A percentile compares a stretch with the other conserved stretches of the same genome.
Evolutionary conservation across 2,113 vertebrate species (phyloP).

Genomic region (Jacana jacana): DNA sequence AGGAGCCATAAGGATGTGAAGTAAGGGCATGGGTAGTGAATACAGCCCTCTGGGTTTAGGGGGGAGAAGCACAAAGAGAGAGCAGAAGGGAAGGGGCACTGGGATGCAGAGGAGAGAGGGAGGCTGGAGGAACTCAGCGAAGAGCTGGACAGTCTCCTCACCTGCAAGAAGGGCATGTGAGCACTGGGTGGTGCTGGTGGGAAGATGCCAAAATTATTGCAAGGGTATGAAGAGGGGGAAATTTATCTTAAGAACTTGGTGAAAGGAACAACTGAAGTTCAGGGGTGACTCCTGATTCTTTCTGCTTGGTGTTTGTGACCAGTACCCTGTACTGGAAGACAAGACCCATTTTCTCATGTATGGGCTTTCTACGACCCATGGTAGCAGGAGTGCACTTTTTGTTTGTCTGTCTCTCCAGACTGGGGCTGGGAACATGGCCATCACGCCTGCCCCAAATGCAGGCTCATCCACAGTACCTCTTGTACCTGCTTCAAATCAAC

Average conservation of each 20-base stretch:
- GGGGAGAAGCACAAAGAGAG: neutral
- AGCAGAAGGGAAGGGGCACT: neutral
- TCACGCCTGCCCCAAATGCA: neutral
- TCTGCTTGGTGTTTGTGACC: neutral
- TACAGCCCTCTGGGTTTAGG: neutral
- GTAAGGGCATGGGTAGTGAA: neutral
- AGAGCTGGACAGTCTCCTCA: neutral
- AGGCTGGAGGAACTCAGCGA: too few species aligned
- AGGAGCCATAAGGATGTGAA: neutral
- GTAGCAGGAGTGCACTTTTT: neutral
- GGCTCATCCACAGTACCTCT: neutral
- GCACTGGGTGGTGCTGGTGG: neutral
- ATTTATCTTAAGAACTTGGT: neutral
- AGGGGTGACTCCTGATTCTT: neutral
- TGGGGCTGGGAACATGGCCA: neutral
- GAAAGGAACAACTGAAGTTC: neutral
- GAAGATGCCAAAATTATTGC: neutral
- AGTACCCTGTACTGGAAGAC: neutral
- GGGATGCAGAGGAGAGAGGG: neutral
- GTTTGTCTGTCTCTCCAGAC: too few species aligned
- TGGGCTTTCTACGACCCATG: neutral
- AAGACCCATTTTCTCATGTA: fast-evolving
- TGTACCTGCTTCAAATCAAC: neutral
- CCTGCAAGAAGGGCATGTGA: too few species aligned
- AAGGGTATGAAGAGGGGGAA: neutral